phyloP scores from a whole-genome alignment of 92 coral and sea anemone species.

The Porites rus region DNA sequence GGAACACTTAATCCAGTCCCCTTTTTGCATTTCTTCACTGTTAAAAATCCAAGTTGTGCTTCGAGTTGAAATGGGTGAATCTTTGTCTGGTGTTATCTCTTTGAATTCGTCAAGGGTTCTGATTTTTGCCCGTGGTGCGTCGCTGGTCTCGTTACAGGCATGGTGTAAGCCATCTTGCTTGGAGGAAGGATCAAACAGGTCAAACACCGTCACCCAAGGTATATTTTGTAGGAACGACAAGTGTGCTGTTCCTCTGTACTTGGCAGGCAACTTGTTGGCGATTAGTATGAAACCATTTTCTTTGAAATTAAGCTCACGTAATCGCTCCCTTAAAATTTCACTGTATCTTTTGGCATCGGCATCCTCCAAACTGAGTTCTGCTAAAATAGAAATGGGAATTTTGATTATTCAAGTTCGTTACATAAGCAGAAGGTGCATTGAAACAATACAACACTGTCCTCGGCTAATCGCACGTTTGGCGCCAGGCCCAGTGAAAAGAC shows the following conservation, averaged over 20 bases:
- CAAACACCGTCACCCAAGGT: conserved; percentile 70
- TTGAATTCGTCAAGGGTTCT: conserved; percentile 67
- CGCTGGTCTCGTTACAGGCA: conserved; percentile 68
- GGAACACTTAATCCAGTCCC: conserved; percentile 63
- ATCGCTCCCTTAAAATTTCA: conserved; percentile 25
- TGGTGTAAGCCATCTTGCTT: conserved; percentile 61
- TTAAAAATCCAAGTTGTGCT: conserved; percentile 77
- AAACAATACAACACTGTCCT: too few relatives aligned
- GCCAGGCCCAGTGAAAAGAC: too few relatives aligned
- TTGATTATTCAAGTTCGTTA: too few relatives aligned
- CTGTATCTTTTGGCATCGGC: conserved; percentile 46
- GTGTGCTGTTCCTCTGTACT: conserved; percentile 52
- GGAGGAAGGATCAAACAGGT: conserved; percentile 54
- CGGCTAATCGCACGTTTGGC: too few relatives aligned
- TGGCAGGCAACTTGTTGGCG: conserved; percentile 63
- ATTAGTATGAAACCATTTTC: conserved; percentile 60
- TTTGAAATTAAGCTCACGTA: conserved; percentile 46
- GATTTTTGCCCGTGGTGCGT: conserved; percentile 58
- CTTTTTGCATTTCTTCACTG: conserved; percentile 62
- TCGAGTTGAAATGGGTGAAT: conserved; percentile 39
- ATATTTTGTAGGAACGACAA: conserved; percentile 64
- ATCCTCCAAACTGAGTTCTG: conserved; percentile 16
- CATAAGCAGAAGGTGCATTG: too few relatives aligned
- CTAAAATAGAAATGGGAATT: not conserved
- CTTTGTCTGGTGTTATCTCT: conserved; percentile 11